These are phyloP conservation scores for Agrochola macilenta DNA, from an alignment of 2,888 invertebrate species.

Conservation along the genomic window DNA sequence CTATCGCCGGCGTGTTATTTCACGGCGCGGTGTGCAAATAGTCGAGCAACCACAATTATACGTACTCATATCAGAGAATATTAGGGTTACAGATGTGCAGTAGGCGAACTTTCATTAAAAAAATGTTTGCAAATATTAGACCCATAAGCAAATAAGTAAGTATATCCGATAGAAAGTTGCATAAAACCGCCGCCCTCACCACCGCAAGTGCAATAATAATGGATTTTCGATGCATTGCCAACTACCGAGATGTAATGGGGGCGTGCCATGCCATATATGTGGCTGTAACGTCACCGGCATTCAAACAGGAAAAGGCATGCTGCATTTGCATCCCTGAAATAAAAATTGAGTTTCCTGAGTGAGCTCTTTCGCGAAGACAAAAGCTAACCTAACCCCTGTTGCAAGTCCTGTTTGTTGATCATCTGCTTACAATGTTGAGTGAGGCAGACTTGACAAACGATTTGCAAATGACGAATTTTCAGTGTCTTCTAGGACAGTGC, in stretches of 20 bases:
- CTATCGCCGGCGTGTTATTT: slow-evolving; percentile 85
- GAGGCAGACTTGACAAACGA: not conserved
- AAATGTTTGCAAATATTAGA: too few species aligned
- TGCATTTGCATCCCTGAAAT: too few species aligned
- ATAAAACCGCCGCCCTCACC: too few species aligned
- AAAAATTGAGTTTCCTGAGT: not conserved
- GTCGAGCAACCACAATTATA: slow-evolving; percentile 77
- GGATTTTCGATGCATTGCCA: not conserved
- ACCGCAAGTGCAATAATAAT: not conserved
- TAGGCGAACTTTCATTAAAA: not conserved
- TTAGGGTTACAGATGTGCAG: slow-evolving; percentile 52
- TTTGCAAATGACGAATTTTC: too few species aligned
- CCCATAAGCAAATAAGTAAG: too few species aligned
- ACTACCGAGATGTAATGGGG: not conserved
- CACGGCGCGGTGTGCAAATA: slow-evolving; percentile 85
- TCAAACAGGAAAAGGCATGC: not conserved
- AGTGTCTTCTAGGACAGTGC: too few species aligned
- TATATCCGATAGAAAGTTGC: too few species aligned
- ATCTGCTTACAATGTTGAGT: not conserved
- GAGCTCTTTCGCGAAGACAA: not conserved
- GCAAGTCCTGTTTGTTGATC: not conserved
- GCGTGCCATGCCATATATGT: not conserved
- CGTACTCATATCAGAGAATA: slow-evolving; percentile 62
- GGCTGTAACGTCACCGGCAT: too few species aligned
- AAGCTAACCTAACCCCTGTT: not conserved